Evolutionary conservation across 2,888 invertebrate genomes (phyloP).

Genomic region (Trilocha varians): DNA sequence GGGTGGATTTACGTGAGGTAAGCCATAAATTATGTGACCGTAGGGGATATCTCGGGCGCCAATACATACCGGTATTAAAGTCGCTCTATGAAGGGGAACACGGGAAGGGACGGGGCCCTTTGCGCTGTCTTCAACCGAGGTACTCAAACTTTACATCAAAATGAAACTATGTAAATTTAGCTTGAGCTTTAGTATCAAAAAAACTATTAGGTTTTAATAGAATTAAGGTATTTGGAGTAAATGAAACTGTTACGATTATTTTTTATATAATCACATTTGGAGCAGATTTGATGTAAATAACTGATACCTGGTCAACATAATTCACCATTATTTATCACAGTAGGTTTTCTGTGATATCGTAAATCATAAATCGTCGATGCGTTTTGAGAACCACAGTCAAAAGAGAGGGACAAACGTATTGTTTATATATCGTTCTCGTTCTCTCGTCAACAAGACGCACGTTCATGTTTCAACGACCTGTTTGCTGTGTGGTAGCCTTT

Average conservation of each 20-base stretch:
- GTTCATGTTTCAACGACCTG: slow-evolving; percentile 65
- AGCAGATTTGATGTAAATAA: too few species aligned
- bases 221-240: too few species aligned
- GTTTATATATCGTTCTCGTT: slow-evolving; percentile 55
- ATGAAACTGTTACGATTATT: too few species aligned
- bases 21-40: slow-evolving; percentile 39
- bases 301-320: too few species aligned
- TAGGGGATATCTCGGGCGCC: slow-evolving; percentile 35
- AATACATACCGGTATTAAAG: slow-evolving; percentile 29
- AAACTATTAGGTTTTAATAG: too few species aligned
- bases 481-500: slow-evolving; percentile 43
- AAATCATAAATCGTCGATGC: too few species aligned
- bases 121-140: slow-evolving; percentile 13
- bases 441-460: slow-evolving; percentile 34
- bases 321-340: background rate
- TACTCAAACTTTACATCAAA: slow-evolving; percentile 35
- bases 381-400: slow-evolving; percentile 36
- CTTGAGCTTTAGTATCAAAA: too few species aligned
- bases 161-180: too few species aligned
- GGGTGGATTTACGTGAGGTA: slow-evolving; percentile 41
- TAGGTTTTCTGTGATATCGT: too few species aligned
- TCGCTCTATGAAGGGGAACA: slow-evolving; percentile 24
- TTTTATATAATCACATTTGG: too few species aligned
- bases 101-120: slow-evolving; percentile 25
- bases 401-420: slow-evolving; percentile 35